Percentiles rank a stretch among this genome's conserved stretches.
Evolutionary conservation across 2,888 invertebrate species (phyloP).

Genomic region (Nephrotoma appendiculata): DNA sequence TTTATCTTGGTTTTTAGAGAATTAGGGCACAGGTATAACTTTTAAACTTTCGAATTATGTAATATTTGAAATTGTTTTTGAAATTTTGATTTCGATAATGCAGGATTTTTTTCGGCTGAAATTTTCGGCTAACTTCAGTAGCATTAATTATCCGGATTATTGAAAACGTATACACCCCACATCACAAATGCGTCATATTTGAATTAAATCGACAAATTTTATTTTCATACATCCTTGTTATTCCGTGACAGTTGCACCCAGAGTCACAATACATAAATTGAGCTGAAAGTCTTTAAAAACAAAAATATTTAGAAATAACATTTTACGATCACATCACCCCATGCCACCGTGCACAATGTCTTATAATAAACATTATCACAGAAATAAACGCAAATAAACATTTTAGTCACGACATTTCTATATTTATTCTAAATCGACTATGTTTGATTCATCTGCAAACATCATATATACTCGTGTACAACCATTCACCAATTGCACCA

Average conservation of each 20-base stretch:
- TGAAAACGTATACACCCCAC: no score
- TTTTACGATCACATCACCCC: neutral
- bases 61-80: no score
- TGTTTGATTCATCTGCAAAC: neutral
- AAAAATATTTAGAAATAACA: neutral
- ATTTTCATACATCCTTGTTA: neutral
- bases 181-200: neutral
- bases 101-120: no score
- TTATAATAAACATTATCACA: neutral
- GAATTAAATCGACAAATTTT: no score
- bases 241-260: neutral
- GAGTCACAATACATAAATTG: neutral
- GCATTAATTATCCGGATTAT: no score
- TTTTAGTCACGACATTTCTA: neutral
- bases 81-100: no score
- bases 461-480: neutral
- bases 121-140: no score
- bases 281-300: neutral
- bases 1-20: no score
- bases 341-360: neutral
- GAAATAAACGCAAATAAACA: neutral
- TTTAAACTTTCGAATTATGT: no score
- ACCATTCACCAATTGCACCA: neutral
- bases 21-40: no score
- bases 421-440: neutral